Conservation (phyloP, 2,113 vertebrate species). For the Melanocharis versteri region DNA sequence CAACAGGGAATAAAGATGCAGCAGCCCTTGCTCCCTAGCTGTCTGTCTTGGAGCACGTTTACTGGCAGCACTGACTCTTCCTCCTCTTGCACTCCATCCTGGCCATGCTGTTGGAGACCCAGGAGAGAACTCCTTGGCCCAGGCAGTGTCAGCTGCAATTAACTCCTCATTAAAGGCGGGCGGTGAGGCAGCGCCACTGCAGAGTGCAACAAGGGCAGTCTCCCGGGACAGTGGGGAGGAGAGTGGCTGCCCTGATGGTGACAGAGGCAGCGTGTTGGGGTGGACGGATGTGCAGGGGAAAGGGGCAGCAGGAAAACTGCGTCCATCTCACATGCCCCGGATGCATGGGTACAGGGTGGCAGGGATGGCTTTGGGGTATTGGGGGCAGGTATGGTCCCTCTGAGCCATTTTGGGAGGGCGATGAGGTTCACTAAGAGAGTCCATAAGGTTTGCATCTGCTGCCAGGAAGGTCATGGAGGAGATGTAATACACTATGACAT, state of each 20-base stretch:
- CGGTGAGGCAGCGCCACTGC: background rate
- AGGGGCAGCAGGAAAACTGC: background rate
- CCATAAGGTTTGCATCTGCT: background rate
- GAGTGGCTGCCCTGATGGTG: background rate
- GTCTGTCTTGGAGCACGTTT: background rate
- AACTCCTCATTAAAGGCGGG: background rate
- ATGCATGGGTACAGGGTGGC: background rate
- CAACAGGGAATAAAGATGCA: slow-evolving; percentile 54
- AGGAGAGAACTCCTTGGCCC: background rate
- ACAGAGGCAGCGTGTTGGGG: background rate
- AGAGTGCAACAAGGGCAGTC: background rate
- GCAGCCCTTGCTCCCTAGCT: background rate
- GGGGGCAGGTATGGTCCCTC: background rate
- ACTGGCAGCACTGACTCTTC: background rate
- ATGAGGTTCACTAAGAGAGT: background rate
- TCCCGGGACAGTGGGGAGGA: accelerated
- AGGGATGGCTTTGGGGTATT: background rate
- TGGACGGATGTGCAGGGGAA: accelerated
- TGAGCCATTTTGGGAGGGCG: background rate
- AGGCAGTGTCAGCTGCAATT: background rate
- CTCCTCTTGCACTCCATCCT: background rate
- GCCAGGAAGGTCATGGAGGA: background rate
- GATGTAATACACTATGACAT: background rate
- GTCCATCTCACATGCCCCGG: background rate
- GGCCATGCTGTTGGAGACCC: background rate